phyloP scores from a whole-genome alignment of 37 sponge, comb jelly and placozoan genomes.

The Beroe forskalii region DNA sequence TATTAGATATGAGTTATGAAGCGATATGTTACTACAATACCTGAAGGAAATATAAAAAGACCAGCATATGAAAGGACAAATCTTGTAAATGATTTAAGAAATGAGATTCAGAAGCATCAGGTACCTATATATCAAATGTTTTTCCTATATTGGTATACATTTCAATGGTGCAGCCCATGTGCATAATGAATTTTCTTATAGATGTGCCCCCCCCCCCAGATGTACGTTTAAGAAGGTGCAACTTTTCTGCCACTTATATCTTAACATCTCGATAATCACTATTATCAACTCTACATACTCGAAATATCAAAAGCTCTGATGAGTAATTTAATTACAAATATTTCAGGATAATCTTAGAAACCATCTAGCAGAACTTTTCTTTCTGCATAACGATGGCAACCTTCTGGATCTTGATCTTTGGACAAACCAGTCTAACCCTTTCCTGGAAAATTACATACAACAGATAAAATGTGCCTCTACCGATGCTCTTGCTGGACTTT shows the following conservation, averaged over 20 bases:
- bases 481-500: neutral
- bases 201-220: too few species aligned
- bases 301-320: too few species aligned
- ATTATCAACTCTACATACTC: neutral
- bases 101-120: conserved; percentile 64
- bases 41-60: conserved; percentile 48
- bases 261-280: too few species aligned
- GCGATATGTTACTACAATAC: conserved; percentile 63
- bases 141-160: too few species aligned
- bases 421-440: conserved; percentile 79
- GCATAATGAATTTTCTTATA: too few species aligned
- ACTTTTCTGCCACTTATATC: too few species aligned
- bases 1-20: conserved; percentile 62
- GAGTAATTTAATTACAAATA: too few species aligned
- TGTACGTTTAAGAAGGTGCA: too few species aligned
- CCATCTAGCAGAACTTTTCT: conserved; percentile 83
- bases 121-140: too few species aligned
- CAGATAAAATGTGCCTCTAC: conserved; percentile 65
- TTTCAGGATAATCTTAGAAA: conserved; percentile 59
- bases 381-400: conserved; percentile 79
- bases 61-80: conserved; percentile 62
- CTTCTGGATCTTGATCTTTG: conserved; percentile 83
- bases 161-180: too few species aligned
- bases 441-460: conserved; percentile 76
- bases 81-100: conserved; percentile 42